A percentile compares a stretch with the other conserved stretches of the same genome.
phyloP scores from a whole-genome alignment of 2,113 vertebrate species.

The Monopterus albus region DNA sequence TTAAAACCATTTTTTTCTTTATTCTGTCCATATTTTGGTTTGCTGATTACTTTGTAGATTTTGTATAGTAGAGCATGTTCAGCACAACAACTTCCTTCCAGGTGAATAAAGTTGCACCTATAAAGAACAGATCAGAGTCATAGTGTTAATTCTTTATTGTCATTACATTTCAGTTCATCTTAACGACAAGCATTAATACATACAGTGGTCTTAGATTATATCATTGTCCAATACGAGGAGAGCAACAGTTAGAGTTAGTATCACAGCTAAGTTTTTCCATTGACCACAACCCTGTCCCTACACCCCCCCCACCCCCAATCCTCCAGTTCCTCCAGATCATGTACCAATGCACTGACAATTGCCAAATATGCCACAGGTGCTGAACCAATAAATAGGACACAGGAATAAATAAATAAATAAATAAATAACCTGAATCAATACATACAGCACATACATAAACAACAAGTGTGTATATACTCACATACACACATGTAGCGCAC shows the following conservation, averaged over 20 bases:
- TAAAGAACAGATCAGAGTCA: constrained; percentile 21
- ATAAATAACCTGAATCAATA: constrained; percentile 57
- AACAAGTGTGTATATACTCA: constrained; percentile 39
- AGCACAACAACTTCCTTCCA: too few relatives aligned
- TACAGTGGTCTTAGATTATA: constrained; percentile 73
- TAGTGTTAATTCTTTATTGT: constrained; percentile 73
- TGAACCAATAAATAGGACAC: constrained; percentile 53
- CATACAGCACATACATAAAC: constrained; percentile 52
- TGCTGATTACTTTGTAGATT: too few relatives aligned
- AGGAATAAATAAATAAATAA: constrained; percentile 65
- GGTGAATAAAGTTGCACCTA: too few relatives aligned
- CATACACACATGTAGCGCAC: constrained; percentile 49
- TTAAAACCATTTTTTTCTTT: too few relatives aligned
- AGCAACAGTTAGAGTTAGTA: constrained; percentile 74
- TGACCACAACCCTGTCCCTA: constrained; percentile 25
- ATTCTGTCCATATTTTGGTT: too few relatives aligned
- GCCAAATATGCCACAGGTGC: constrained; percentile 53
- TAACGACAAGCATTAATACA: constrained; percentile 77
- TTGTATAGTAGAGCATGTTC: too few relatives aligned
- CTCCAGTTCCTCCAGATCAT: constrained; percentile 17
- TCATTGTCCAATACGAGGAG: constrained; percentile 70
- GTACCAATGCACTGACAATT: constrained; percentile 44
- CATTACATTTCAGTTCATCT: constrained; percentile 73
- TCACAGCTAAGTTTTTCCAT: constrained; percentile 61
- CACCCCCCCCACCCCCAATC: not conserved